phyloP scores from a whole-genome alignment of 2,113 vertebrate species.

The Varanus komodoensis region DNA sequence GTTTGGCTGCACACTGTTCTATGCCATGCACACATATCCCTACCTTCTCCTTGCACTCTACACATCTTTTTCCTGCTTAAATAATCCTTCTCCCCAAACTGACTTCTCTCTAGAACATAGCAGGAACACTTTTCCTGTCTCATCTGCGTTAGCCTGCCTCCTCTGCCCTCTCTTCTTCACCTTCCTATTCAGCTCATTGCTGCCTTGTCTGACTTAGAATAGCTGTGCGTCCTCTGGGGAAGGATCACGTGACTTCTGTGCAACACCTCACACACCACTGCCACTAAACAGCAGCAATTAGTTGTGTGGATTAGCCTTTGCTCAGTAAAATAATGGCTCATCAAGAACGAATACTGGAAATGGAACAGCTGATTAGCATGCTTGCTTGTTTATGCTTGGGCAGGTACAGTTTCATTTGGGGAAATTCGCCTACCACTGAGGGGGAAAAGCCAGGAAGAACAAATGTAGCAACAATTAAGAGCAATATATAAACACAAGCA shows the following conservation, averaged over 20 bases:
- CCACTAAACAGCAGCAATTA: not conserved
- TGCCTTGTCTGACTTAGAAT: not conserved
- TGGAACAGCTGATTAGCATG: not conserved
- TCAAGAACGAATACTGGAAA: not conserved
- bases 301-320: not conserved
- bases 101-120: not conserved
- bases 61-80: not conserved
- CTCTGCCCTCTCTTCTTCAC: not conserved
- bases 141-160: not conserved
- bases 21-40: not conserved
- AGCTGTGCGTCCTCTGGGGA: not conserved
- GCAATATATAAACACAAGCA: not conserved
- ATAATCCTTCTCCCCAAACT: not conserved
- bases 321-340: not conserved
- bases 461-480: not conserved
- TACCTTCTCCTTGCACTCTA: not conserved
- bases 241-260: not conserved
- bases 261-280: not conserved
- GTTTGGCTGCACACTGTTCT: not conserved
- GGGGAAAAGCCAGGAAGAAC: not conserved
- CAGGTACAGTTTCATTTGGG: not conserved
- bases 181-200: not conserved
- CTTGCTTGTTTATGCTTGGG: conserved; percentile 7
- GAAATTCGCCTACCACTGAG: not conserved
- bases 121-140: no score